Evolutionary conservation across 2,888 invertebrate genomes (phyloP), one percentile per base, ranked within the genome.

Genomic region (Tetheella fluctuosa): DNA sequence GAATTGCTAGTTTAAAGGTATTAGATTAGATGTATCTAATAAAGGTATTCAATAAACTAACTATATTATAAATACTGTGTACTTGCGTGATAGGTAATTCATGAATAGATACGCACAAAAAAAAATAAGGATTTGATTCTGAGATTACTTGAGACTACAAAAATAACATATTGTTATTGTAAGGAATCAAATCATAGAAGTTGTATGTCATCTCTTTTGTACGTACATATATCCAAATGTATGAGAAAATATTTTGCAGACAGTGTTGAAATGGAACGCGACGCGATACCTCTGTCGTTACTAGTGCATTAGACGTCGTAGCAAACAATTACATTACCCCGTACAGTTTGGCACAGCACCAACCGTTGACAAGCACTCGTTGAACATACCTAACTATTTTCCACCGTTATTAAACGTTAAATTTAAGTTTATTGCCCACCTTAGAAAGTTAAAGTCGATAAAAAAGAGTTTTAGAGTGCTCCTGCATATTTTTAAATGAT

Each of bases 311-410:
- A 86, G 82, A 80, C 71, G 74, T 75, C 68, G 69, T 67, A 69
- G 73, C 76, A 86, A 89, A 89, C 88, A 88, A 89, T 90, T 87
- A 88, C 85, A 85, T 81, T 81, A 80, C 80, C 77, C 76, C 81
- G 84, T 84, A 82, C 82, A 84, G 83, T 87, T 91, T 91, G 91
- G 91, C 91, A 83, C 83, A 64, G 76, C 65, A 89, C 90, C 90
- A 91, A 88, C 79, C 34, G 77, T 76, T 74, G 76, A 79, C 80
- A 79, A 79, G 80, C 73, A 83, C 80, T 85, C 86, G 84, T 85
- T 83, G 79, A 83, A 83, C 80, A 83, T 79, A 77, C 77, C 74
- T 74, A 76, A 83, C 82, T 85, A 86, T 86, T 89, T 84, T 81
- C 78, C 79, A 81, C 84, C 83, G 80, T 85, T 89, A 89, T 86